A percentile compares a stretch with the other conserved stretches of the same genome.
Evolutionary conservation across 2,797 vertebrate species (phyloP).

Genomic region (Thunnus albacares): DNA sequence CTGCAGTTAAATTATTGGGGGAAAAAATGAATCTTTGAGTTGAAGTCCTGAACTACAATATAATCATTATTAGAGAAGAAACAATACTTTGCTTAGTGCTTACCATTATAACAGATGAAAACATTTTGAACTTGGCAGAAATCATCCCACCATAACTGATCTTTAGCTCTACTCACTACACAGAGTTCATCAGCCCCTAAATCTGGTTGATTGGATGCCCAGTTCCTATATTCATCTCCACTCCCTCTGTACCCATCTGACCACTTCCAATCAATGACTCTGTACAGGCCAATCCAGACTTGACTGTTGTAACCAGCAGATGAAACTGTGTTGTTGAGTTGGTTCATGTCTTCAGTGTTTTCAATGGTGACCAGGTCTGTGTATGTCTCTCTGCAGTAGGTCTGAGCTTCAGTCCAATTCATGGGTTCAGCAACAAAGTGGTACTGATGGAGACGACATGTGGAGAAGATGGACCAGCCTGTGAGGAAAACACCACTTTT

Average conservation of each 20-base stretch:
- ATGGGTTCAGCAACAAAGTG: background rate
- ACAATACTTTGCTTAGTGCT: background rate
- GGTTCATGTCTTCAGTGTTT: background rate
- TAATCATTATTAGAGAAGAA: background rate
- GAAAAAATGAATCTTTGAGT: too few species aligned
- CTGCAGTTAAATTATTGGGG: slow-evolving; percentile 1
- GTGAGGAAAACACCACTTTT: background rate
- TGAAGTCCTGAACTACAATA: too few species aligned
- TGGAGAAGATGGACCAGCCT: background rate
- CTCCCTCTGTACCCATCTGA: background rate
- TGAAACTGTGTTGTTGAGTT: background rate
- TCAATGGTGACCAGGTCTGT: background rate
- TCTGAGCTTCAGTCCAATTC: background rate
- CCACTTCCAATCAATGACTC: background rate
- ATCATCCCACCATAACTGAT: too few species aligned
- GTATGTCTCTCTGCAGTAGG: background rate
- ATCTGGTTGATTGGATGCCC: too few species aligned
- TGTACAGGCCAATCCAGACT: slow-evolving; percentile 31
- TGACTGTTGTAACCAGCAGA: background rate
- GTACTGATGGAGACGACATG: background rate
- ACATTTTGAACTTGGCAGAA: too few species aligned
- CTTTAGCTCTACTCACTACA: too few species aligned
- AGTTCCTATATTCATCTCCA: background rate
- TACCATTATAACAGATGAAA: slow-evolving; percentile 16
- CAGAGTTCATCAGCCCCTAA: too few species aligned